Conservation (phyloP, 2,797 vertebrate genomes). For the Chiloscyllium punctatum region DNA sequence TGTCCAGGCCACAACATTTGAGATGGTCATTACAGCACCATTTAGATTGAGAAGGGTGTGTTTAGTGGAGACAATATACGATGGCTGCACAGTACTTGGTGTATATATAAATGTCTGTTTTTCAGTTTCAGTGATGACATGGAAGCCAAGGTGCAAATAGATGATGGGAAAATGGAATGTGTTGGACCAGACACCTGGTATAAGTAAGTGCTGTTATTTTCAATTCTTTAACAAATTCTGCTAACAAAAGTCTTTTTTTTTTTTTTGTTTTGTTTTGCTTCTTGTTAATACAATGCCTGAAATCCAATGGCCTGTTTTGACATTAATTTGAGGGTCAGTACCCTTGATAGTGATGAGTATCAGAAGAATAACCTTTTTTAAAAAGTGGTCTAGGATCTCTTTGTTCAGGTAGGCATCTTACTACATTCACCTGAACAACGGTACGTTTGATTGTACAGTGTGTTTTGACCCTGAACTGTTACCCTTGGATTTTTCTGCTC, state of each 20-base stretch:
- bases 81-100: neutral
- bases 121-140: constrained; percentile 56
- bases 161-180: constrained; percentile 67
- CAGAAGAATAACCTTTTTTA: no score
- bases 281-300: neutral
- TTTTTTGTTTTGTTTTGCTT: neutral
- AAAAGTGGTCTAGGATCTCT: neutral
- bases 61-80: neutral
- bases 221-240: neutral
- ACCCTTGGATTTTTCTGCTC: neutral
- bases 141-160: constrained; percentile 70
- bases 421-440: neutral
- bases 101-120: neutral
- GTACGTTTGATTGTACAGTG: neutral
- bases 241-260: no score
- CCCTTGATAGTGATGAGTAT: no score
- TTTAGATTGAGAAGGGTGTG: neutral
- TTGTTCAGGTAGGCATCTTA: neutral
- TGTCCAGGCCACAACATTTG: neutral
- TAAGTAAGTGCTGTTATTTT: constrained; percentile 57
- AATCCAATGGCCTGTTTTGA: no score
- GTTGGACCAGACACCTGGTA: constrained; percentile 56
- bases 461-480: no score
- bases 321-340: no score
- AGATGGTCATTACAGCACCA: neutral